Percentiles rank a stretch among this genome's conserved stretches.
Conservation (phyloP, 1,140 invertebrate genomes). For the Lanistes nyassanus region DNA sequence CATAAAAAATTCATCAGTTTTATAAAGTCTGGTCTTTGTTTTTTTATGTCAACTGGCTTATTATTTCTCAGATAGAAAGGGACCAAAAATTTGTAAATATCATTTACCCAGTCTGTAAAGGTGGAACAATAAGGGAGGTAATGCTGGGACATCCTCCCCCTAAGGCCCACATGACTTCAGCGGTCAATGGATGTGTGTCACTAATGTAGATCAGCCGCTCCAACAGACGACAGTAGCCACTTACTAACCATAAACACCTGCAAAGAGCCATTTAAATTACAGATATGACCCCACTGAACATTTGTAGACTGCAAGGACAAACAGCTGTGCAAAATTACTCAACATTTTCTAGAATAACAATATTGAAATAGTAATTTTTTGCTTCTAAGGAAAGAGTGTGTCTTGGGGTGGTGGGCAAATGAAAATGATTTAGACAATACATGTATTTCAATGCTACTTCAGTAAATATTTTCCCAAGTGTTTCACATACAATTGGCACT, state of each 20-base stretch:
- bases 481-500: too few relatives aligned
- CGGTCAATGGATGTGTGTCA: conserved; percentile 32
- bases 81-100: background rate
- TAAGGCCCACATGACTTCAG: conserved; percentile 53
- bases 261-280: background rate
- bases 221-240: conserved; percentile 51
- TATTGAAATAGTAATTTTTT: too few relatives aligned
- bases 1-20: background rate
- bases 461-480: too few relatives aligned
- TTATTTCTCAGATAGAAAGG: background rate
- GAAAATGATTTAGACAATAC: too few relatives aligned
- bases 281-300: background rate
- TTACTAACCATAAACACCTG: conserved; percentile 54
- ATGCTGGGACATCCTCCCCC: conserved; percentile 53
- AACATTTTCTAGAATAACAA: too few relatives aligned
- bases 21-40: background rate
- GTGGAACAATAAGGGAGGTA: conserved; percentile 39
- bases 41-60: background rate
- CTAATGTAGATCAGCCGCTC: conserved; percentile 45
- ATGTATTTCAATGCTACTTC: too few relatives aligned
- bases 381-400: too few relatives aligned
- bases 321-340: too few relatives aligned
- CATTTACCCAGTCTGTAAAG: conserved; percentile 44
- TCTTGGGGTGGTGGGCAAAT: too few relatives aligned
- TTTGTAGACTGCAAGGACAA: background rate